Conservation (phyloP, 2,888 invertebrate species). For the Graphium colonna region DNA sequence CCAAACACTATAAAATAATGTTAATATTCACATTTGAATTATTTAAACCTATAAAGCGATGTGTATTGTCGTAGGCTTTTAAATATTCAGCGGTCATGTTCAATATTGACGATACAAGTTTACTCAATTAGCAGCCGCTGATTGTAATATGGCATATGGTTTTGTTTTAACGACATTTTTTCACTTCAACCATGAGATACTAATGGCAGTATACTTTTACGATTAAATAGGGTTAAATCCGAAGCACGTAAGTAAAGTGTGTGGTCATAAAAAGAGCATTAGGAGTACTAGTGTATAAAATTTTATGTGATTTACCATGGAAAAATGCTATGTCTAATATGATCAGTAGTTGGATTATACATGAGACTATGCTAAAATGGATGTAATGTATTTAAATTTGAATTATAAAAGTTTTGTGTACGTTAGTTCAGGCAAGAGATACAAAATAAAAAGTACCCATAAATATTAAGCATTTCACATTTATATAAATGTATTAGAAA, state of each 20-base stretch:
- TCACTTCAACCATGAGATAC: background rate
- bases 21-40: background rate
- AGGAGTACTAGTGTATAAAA: slow-evolving; percentile 5
- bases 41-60: background rate
- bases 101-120: background rate
- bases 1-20: background rate
- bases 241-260: slow-evolving; percentile 20
- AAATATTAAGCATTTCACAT: no score
- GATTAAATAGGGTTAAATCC: slow-evolving; percentile 19
- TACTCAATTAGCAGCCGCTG: background rate
- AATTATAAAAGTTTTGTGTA: no score
- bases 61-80: background rate
- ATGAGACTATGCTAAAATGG: no score
- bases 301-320: slow-evolving; percentile 9
- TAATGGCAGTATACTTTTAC: slow-evolving; percentile 19
- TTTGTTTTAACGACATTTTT: no score
- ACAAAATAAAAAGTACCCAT: no score
- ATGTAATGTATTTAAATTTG: no score
- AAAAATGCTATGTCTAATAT: no score
- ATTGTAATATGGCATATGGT: background rate
- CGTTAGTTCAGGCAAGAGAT: no score
- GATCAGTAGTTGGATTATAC: no score
- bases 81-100: background rate
- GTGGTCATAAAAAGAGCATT: slow-evolving; percentile 16
- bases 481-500: no score